phyloP scores from a whole-genome alignment of 2,113 vertebrate species.

The Oreochromis tanganicae region DNA sequence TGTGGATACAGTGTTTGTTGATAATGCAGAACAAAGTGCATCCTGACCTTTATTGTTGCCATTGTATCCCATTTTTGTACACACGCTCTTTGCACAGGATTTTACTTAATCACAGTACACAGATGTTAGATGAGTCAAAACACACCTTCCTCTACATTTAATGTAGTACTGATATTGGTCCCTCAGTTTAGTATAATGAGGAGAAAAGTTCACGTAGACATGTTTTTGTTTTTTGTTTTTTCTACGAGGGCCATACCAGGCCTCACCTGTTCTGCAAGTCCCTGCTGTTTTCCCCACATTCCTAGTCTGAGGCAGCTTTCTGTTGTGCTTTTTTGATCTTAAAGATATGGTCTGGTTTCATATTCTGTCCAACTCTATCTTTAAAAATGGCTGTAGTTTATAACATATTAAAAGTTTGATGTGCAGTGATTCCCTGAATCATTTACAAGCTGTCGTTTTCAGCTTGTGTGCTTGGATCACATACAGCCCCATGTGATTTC shows the following conservation, averaged over 20 bases:
- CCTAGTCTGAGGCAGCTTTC: not conserved
- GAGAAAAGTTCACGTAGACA: not conserved
- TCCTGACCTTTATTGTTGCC: not conserved
- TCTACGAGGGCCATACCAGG: fast-evolving
- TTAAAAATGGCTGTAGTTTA: not conserved
- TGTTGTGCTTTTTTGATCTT: not conserved
- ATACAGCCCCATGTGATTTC: not conserved
- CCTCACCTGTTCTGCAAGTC: not conserved
- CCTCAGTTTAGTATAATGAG: not conserved
- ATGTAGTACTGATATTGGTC: not conserved
- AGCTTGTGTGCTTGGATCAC: not conserved
- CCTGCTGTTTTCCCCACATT: not conserved
- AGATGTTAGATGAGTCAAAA: not conserved
- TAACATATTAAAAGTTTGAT: not conserved
- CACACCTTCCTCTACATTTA: not conserved
- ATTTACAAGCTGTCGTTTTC: not conserved
- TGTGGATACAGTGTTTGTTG: not conserved
- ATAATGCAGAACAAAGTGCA: not conserved
- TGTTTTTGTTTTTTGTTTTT: not conserved
- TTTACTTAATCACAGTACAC: not conserved
- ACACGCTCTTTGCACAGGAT: not conserved
- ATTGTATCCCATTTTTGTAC: not conserved
- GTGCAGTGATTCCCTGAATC: not conserved
- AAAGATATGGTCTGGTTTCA: not conserved
- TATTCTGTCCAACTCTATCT: not conserved